These are phyloP conservation scores for Agrochola lychnidis DNA, from an alignment of 2,888 invertebrate species.

Conservation along the genomic window DNA sequence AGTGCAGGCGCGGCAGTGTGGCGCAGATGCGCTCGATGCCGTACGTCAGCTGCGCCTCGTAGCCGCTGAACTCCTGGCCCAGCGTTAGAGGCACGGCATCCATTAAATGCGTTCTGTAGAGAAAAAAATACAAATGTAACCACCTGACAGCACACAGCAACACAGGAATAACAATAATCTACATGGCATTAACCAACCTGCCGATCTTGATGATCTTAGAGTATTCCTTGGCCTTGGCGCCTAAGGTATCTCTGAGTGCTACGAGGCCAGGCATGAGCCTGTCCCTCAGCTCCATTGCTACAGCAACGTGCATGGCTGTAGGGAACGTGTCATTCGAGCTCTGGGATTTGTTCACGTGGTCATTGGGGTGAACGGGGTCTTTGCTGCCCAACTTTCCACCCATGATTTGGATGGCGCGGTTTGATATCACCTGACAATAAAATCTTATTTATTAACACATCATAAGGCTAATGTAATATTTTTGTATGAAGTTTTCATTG, in stretches of 20 bases:
- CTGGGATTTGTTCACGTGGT: conserved; percentile 99
- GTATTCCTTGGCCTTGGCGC: conserved; percentile 95
- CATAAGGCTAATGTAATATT: neutral
- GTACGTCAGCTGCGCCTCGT: conserved; percentile 96
- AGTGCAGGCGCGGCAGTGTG: conserved; percentile 96
- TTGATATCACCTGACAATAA: conserved; percentile 93
- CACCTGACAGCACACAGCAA: neutral
- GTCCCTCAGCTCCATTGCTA: conserved; percentile 96
- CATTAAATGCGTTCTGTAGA: conserved; percentile 93
- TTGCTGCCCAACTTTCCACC: conserved; percentile 98
- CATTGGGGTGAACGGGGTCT: conserved; percentile 99
- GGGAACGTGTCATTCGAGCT: conserved; percentile 99
- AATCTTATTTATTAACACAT: neutral
- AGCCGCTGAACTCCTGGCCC: conserved; percentile 99
- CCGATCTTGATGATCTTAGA: conserved; percentile 98
- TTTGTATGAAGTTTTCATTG: neutral
- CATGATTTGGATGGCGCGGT: conserved; percentile 96
- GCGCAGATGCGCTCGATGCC: conserved; percentile 95
- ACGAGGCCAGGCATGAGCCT: conserved; percentile 95
- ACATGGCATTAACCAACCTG: conserved; percentile 82
- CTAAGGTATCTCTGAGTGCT: conserved; percentile 93
- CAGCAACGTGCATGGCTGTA: conserved; percentile 99
- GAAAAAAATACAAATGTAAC: neutral
- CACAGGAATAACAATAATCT: neutral
- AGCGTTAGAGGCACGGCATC: conserved; percentile 98